Evolutionary conservation across 2,113 vertebrate species (phyloP).

Genomic region (Cryptoleucopteryx plumbea): DNA sequence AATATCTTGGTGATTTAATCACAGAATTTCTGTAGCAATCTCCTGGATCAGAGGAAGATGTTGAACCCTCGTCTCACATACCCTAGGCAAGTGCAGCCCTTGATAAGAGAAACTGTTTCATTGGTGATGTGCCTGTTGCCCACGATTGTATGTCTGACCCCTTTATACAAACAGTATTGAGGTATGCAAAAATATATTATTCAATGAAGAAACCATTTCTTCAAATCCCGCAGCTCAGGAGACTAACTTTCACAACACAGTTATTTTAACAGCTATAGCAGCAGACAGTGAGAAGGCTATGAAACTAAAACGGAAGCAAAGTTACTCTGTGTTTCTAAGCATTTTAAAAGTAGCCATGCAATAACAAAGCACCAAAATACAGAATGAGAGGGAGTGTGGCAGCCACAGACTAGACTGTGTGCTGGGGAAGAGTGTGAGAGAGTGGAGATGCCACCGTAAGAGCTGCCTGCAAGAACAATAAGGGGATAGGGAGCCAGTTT

Average conservation of each 20-base stretch:
- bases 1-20: not conserved
- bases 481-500: not conserved
- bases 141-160: not conserved
- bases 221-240: not conserved
- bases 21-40: not conserved
- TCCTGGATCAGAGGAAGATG: not conserved
- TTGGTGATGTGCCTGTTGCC: not conserved
- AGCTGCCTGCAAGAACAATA: not conserved
- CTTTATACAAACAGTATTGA: not conserved
- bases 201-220: not conserved
- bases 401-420: not conserved
- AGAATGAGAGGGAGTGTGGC: not conserved
- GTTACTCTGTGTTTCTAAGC: not conserved
- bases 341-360: not conserved
- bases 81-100: not conserved
- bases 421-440: not conserved
- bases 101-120: not conserved
- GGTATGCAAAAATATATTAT: not conserved
- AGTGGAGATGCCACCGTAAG: not conserved
- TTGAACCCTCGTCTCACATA: rapidly evolving
- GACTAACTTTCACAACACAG: not conserved
- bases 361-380: not conserved
- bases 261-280: not conserved
- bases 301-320: not conserved
- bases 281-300: not conserved